Percentiles rank a stretch among this genome's conserved stretches.
Conservation (phyloP, 2,888 invertebrate species). For the Dryomyza anilis region DNA sequence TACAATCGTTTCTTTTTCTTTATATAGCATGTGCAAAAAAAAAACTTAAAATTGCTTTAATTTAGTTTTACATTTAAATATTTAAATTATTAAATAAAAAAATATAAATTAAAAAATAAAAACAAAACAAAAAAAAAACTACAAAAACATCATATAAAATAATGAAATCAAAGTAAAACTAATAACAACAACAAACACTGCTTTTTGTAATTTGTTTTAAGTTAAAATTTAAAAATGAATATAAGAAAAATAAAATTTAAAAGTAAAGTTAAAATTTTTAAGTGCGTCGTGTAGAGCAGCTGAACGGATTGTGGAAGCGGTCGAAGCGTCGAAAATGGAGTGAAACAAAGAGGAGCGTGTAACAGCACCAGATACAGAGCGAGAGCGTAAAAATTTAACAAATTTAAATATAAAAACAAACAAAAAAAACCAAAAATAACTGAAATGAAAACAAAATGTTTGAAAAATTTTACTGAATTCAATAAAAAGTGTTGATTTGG, state of each 20-base stretch:
- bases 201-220: slow-evolving; percentile 57
- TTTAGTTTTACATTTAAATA: slow-evolving; percentile 47
- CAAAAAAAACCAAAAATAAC: too few relatives aligned
- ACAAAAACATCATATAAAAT: slow-evolving; percentile 24
- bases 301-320: background rate
- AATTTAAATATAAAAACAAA: slow-evolving; percentile 44
- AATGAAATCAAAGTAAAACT: slow-evolving; percentile 45
- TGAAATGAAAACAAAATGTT: slow-evolving; percentile 51
- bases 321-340: slow-evolving; percentile 5
- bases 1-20: slow-evolving; percentile 5
- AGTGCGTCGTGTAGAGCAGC: slow-evolving; percentile 11
- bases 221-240: slow-evolving; percentile 50
- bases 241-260: slow-evolving; percentile 32
- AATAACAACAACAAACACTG: slow-evolving; percentile 46
- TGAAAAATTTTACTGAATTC: slow-evolving; percentile 59
- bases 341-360: slow-evolving; percentile 16
- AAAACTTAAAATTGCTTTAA: slow-evolving; percentile 50
- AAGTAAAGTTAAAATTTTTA: slow-evolving; percentile 30
- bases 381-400: slow-evolving; percentile 27
- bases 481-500: slow-evolving; percentile 59
- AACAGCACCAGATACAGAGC: slow-evolving; percentile 28
- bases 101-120: slow-evolving; percentile 33
- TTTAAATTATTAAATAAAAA: slow-evolving; percentile 35
- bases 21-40: slow-evolving; percentile 24
- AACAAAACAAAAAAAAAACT: slow-evolving; percentile 24